Evolutionary conservation across 2,797 vertebrate genomes (phyloP), one percentile per base, ranked within the genome.

Genomic region (Tiaroga cobitis): DNA sequence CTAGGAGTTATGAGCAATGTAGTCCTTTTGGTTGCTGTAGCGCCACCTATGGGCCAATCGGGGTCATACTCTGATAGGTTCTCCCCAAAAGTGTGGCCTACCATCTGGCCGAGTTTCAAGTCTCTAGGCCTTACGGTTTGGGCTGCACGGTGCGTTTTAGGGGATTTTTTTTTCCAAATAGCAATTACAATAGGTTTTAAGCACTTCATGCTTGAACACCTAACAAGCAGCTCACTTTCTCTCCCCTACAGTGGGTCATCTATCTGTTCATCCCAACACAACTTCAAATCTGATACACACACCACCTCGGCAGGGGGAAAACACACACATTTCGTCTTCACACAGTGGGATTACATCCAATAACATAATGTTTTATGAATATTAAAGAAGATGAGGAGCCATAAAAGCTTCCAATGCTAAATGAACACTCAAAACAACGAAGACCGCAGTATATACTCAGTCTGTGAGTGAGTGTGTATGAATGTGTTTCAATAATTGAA

Each of bases 401-500:
- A 59, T 59, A 41, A 81, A 59, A 72, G n/a, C 16, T 10, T 73
- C 26, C 16, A 82, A 43, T 15, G 5, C 19, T 13, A 21, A 26
- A n/a, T 0, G 49, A 68, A 32, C 18, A 29, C 43, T 26, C 46
- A 26, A 59, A 19, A 19, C 51, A 18, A 70, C 67, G 37, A 41
- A 72, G 32, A 61, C 11, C 21, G 7, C 67, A 15, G 26, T 46
- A 78, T 46, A 69, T 70, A 77, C 56, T 65, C 75, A n/a, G 87
- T 73, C 69, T 81, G 77, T 78, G 65, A 88, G 54, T 82, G 80
- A 84, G 85, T 87, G 92, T 85, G 84, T 80, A 85, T 85, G 86
- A 82, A 67, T 82, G 82, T 29, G 37, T 88, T 81, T 95, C 90
- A 96, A 96, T 96, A 93, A 96, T 96, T 96, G 65, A 96, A 93